A percentile compares a stretch with the other conserved stretches of the same genome.
Conservation (phyloP, 2,888 invertebrate species). For the Macrosiphum euphorbiae region DNA sequence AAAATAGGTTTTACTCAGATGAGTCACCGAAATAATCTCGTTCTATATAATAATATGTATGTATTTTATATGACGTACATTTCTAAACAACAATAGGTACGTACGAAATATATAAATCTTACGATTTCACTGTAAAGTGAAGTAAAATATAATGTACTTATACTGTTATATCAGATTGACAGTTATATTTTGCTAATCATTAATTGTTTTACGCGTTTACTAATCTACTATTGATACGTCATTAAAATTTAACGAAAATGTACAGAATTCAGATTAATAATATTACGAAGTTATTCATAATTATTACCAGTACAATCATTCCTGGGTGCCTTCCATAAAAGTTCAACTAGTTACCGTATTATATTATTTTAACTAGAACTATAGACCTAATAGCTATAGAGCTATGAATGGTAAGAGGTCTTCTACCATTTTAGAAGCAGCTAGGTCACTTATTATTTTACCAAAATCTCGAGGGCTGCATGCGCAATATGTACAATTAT, state of each 20-base stretch:
- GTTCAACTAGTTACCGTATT: background rate
- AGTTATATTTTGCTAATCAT: background rate
- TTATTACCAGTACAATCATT: background rate
- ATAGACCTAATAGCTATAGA: too few species aligned
- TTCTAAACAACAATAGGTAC: background rate
- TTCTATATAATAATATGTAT: background rate
- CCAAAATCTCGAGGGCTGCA: background rate
- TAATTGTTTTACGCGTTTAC: background rate
- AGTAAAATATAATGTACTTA: background rate
- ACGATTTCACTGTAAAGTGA: background rate
- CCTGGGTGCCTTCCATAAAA: background rate
- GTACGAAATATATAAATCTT: background rate
- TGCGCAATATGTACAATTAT: background rate
- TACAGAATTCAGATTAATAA: background rate
- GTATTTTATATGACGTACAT: background rate
- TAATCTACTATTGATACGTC: background rate
- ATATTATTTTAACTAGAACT: background rate
- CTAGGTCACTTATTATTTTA: background rate
- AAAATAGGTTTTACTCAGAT: slow-evolving; percentile 37
- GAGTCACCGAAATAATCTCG: slow-evolving; percentile 43
- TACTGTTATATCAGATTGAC: background rate
- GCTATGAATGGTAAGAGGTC: too few species aligned
- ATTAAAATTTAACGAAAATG: background rate
- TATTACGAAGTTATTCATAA: background rate
- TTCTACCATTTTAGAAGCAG: background rate